phyloP scores from a whole-genome alignment of 2,888 invertebrate genomes.

The Ferdinandea cuprea region DNA sequence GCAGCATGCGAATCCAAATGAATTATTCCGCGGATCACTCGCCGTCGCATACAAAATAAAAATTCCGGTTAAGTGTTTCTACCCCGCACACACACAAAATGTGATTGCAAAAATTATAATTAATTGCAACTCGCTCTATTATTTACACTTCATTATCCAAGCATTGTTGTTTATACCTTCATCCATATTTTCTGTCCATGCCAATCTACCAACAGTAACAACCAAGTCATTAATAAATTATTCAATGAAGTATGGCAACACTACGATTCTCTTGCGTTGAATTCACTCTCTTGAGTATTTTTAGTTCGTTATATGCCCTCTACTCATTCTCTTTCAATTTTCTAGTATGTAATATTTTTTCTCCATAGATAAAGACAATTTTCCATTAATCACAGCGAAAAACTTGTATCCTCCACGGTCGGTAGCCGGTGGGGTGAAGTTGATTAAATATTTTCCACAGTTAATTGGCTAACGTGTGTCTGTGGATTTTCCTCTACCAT shows the following conservation, averaged over 20 bases:
- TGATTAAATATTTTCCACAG: conserved; percentile 44
- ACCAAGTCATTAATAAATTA: not conserved
- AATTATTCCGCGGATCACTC: not conserved
- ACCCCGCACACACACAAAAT: not conserved
- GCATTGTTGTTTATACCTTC: not conserved
- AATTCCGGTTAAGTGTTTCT: conserved; percentile 35
- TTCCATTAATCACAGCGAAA: conserved; percentile 21
- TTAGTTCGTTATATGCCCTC: not conserved
- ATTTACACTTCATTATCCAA: conserved; percentile 34
- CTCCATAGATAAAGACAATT: not conserved
- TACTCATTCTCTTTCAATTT: not conserved
- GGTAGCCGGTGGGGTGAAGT: not conserved
- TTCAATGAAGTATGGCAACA: not conserved
- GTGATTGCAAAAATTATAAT: conserved; percentile 21
- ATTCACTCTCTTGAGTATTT: not conserved
- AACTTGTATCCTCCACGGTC: not conserved
- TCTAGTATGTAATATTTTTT: not conserved
- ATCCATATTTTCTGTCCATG: not conserved
- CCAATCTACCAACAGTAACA: not conserved
- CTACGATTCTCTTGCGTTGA: conserved; percentile 4
- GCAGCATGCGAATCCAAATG: not conserved
- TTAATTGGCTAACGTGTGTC: conserved; percentile 27
- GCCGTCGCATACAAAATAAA: conserved; percentile 1
- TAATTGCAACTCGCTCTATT: conserved; percentile 36
- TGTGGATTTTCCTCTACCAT: not conserved